phyloP scores from a whole-genome alignment of 2,113 vertebrate genomes.

The Psittacara wagleri region DNA sequence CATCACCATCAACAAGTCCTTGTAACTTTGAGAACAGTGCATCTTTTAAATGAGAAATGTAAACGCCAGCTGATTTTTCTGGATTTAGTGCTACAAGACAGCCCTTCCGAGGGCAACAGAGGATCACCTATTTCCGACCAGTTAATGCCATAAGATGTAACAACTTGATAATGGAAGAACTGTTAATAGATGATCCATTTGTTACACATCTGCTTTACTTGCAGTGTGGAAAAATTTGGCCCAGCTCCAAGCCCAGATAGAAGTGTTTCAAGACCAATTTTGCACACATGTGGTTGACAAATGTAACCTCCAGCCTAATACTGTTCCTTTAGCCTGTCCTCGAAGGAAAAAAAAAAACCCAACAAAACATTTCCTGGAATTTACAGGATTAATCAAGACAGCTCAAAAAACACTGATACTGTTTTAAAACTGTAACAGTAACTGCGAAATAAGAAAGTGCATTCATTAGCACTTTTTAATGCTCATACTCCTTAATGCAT shows the following conservation, averaged over 20 bases:
- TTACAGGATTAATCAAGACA: background rate
- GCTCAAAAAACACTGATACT: background rate
- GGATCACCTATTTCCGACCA: background rate
- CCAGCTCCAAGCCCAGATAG: background rate
- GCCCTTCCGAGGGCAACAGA: background rate
- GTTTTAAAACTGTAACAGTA: background rate
- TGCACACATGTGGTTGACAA: background rate
- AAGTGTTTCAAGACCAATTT: background rate
- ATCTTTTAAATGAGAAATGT: background rate
- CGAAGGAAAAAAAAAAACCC: background rate
- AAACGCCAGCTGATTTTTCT: background rate
- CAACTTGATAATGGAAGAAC: background rate
- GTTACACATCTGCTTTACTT: background rate
- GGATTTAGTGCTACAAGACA: background rate
- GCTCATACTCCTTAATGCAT: background rate
- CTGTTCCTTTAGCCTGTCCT: background rate
- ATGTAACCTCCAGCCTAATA: background rate
- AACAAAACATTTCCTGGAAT: background rate
- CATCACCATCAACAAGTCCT: background rate
- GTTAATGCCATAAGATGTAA: background rate
- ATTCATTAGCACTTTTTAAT: background rate
- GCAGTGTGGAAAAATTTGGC: background rate
- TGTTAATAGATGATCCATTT: slow-evolving; percentile 6
- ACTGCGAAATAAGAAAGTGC: background rate
- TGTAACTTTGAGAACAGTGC: accelerated